A percentile compares a stretch with the other conserved stretches of the same genome.
These are phyloP conservation scores for Pogonognathellus flavescens DNA, from an alignment of 1,140 invertebrate genomes.

Conservation along the genomic window DNA sequence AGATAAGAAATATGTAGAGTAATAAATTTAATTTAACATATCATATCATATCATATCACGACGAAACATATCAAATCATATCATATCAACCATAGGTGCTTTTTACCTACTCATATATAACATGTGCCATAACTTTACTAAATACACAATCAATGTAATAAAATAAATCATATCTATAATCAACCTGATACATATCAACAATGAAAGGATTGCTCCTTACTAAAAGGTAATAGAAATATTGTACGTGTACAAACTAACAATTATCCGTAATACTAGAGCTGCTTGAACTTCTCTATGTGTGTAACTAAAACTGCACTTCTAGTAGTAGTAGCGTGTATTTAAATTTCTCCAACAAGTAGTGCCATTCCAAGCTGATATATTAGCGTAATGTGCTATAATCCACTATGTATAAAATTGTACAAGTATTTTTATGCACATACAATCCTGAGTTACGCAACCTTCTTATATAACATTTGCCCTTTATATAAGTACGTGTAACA, in stretches of 20 bases:
- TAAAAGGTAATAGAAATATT: constrained; percentile 2
- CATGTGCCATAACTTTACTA: constrained; percentile 23
- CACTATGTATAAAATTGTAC: no score
- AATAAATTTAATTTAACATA: constrained; percentile 24
- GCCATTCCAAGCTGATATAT: background rate
- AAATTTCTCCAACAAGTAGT: constrained; percentile 33
- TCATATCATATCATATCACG: constrained; percentile 11
- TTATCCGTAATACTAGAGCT: background rate
- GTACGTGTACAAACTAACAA: background rate
- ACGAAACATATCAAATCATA: constrained; percentile 31
- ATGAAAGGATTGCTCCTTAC: constrained; percentile 33
- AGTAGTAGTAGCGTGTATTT: background rate
- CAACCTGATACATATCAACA: constrained; percentile 41
- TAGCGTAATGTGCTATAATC: no score
- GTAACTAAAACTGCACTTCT: background rate
- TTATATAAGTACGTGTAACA: background rate
- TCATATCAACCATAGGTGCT: background rate
- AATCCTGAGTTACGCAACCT: no score
- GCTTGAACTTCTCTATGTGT: background rate
- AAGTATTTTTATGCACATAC: no score
- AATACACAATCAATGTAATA: background rate
- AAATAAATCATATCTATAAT: constrained; percentile 29
- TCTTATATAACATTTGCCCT: background rate
- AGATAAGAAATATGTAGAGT: background rate
- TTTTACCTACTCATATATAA: constrained; percentile 12